These are phyloP conservation scores for Malurus splendens DNA, from an alignment of 2,797 vertebrate genomes.

Conservation along the genomic window DNA sequence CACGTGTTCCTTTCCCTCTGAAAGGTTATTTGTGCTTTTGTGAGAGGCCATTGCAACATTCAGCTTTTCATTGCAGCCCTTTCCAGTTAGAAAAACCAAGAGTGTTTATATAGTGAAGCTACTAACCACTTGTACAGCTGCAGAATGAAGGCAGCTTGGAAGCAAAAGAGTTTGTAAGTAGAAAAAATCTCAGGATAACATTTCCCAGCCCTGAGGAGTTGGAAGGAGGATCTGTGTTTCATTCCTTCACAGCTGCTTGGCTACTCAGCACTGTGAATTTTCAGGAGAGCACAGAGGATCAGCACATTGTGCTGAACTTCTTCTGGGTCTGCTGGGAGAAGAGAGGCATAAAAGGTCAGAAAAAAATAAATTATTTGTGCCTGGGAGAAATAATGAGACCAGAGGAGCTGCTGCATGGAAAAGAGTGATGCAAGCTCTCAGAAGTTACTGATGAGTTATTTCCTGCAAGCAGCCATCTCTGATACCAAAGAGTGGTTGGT, in stretches of 20 bases:
- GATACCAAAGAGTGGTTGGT: background rate
- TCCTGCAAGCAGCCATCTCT: background rate
- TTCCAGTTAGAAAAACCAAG: background rate
- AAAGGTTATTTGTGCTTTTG: background rate
- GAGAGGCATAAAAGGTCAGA: background rate
- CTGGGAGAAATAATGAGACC: background rate
- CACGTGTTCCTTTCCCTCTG: rapidly evolving
- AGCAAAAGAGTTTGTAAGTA: background rate
- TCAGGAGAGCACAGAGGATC: background rate
- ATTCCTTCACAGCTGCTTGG: background rate
- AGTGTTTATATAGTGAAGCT: background rate
- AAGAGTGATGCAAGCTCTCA: background rate
- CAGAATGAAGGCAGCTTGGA: background rate
- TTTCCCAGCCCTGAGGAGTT: background rate
- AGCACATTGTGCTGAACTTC: background rate
- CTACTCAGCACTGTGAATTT: background rate
- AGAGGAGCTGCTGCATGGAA: background rate
- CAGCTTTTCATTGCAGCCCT: background rate
- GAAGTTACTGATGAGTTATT: background rate
- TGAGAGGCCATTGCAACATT: background rate
- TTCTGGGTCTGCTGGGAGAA: background rate
- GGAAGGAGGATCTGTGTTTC: rapidly evolving
- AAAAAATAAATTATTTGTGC: background rate
- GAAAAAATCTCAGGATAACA: background rate
- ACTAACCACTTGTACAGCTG: background rate